phyloP scores from a whole-genome alignment of 2,113 vertebrate species.

The Myrmecobius fasciatus region DNA sequence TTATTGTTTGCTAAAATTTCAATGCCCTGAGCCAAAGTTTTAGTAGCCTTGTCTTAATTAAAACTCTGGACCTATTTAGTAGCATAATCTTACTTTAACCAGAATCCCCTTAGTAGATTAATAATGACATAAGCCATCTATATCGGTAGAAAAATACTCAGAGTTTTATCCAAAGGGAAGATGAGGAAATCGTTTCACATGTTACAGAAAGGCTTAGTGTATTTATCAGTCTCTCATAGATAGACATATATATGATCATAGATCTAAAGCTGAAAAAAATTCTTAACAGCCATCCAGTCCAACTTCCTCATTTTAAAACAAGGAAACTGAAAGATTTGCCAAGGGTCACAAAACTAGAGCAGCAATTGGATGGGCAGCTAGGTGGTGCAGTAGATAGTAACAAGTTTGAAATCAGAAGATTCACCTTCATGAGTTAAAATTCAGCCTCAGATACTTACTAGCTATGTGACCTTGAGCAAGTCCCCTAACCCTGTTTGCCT shows the following conservation, averaged over 20 bases:
- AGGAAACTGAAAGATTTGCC: background rate
- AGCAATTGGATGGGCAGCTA: background rate
- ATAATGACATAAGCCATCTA: background rate
- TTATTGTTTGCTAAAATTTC: background rate
- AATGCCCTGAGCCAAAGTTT: background rate
- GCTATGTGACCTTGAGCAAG: too few species aligned
- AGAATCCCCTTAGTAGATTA: background rate
- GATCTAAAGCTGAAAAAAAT: background rate
- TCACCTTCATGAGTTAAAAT: too few species aligned
- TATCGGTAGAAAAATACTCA: slow-evolving; percentile 24
- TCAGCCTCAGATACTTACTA: background rate
- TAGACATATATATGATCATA: background rate
- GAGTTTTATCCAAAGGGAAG: background rate
- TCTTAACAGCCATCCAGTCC: background rate
- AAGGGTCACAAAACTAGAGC: background rate
- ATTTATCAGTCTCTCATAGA: background rate
- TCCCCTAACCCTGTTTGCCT: background rate
- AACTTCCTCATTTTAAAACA: background rate
- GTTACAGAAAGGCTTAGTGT: background rate
- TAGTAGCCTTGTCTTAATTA: too few species aligned
- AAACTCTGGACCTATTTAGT: too few species aligned
- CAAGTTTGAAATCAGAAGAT: too few species aligned
- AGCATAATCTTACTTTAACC: background rate
- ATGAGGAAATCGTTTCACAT: background rate
- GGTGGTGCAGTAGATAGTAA: too few species aligned